Base-by-base conservation (phyloP, 2,113 vertebrate genomes). In the Corythornis cristatus region DNA sequence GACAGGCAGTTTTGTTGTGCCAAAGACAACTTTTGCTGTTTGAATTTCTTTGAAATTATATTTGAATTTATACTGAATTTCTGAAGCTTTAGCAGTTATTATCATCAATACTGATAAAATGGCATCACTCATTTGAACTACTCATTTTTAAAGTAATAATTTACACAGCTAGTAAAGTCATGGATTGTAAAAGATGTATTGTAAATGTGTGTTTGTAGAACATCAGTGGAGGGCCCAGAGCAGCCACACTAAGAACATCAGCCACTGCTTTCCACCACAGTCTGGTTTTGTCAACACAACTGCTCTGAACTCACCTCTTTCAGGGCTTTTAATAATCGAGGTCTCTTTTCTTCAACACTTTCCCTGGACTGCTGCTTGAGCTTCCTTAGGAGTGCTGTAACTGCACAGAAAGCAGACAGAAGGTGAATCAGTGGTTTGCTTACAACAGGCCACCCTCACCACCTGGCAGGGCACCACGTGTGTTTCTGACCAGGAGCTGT, bases 341-440 rank as follows among this genome's bases (percentile, higher is more conserved):
- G 99, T 98, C 99, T 96, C 96, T 99, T 99, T 97, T 99, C 99
- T 97, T 99, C 99, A 94, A 99, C 99, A 77, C 97, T 99, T 97
- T 99, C 99, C 95, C 99, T 98, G 97, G 99, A 99, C 37, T 99
- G 99, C 93, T 99, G 99, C 92, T 99, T 99, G 91, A 99, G 98
- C 93, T 99, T 99, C 96, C 99, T 98, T 93, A 99, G 97, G 96
- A 99, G 97, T 60, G 99, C 99, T 89, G 99, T 99, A 98, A 99
- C 99, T 99, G 72, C 90, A 96, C 50, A 96, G 79, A 75, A 73
- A 93, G 54, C 4, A n/a, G 83, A 26, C 4, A 4, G 66, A 16
- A 84, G 66, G 43, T 50, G 66, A 81, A 57, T 4, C 37, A 50
- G 29, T 18, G 60, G 13, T 5, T 74, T 51, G 25, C 11, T 68